Base-by-base conservation (phyloP, 2,113 vertebrate genomes). In the Pampusana beccarii region DNA sequence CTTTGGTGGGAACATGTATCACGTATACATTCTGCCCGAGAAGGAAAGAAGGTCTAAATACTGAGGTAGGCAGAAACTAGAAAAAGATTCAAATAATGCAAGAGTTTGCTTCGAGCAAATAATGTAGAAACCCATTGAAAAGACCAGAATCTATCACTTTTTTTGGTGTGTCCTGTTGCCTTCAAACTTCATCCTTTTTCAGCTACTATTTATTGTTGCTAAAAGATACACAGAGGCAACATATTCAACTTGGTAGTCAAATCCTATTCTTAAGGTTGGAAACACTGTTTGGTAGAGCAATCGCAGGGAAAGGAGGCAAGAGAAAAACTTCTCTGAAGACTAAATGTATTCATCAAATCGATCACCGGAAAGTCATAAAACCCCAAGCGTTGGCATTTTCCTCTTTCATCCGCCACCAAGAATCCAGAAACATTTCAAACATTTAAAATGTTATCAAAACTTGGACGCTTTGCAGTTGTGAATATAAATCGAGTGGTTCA, bases 1-100 rank as follows among this genome's bases (percentile, higher is more conserved):
- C 6, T 58, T 62, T 29, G 31, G 1, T n/a, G 50, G 46, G 28
- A 86, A 29, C 6, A 23, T 4, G 6, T 28, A 46, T 13, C 20
- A 1, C 6, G 18, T 1, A 2, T 11, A 53, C 29, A 13, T 17
- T 10, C 8, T 44, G 31, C 10, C n/a, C 44, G 53, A 57, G 44
- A 60, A 48, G 6, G 13, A 70, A 82, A 56, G 31, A 28, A 78
- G 20, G 10, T 29, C 25, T 29, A 56, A 57, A 14, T 18, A n/a
- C 21, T 8, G 6, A 75, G 6, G 8, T 1, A 64, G 46, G n/a
- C 46, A 74, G 36, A 73, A 92, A 18, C 12, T 9, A 66, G 9
- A 26, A 58, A 69, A 57, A 88, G 5, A 31, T 13, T 5, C 3
- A 2, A n/a, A 92, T 75, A 90, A 50, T 12, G 2, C 23, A 74